These are phyloP conservation scores for Papio anubis DNA, from an alignment of 2,113 vertebrate species.

Conservation along the genomic window DNA sequence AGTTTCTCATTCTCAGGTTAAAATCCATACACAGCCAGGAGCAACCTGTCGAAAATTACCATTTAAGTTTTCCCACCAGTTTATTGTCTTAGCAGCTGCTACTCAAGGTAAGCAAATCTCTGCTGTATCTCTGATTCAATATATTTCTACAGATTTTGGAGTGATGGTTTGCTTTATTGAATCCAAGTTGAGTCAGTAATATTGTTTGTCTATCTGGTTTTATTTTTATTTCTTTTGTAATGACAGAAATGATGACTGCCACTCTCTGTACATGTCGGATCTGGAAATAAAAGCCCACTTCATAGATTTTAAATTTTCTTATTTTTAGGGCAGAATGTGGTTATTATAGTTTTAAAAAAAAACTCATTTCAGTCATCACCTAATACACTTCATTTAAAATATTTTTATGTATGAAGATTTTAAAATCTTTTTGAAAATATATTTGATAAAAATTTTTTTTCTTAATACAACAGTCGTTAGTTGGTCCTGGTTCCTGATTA, in stretches of 20 bases:
- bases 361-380: not conserved
- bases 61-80: not conserved
- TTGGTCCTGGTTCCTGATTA: not conserved
- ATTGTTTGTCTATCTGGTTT: not conserved
- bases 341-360: not conserved
- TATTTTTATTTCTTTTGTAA: not conserved
- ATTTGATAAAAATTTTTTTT: not conserved
- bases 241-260: not conserved
- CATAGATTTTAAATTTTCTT: not conserved
- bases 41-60: not conserved
- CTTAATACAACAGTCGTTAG: not conserved
- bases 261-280: not conserved
- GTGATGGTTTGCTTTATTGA: not conserved
- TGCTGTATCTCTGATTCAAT: not conserved
- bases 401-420: not conserved
- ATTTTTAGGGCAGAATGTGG: not conserved
- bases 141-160: not conserved
- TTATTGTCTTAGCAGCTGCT: not conserved
- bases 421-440: not conserved
- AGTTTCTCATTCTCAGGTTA: not conserved
- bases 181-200: not conserved
- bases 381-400: not conserved
- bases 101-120: not conserved
- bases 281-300: not conserved
- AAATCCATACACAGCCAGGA: not conserved